Conservation (phyloP, 2,888 invertebrate genomes). For the Cistogaster globosa region DNA sequence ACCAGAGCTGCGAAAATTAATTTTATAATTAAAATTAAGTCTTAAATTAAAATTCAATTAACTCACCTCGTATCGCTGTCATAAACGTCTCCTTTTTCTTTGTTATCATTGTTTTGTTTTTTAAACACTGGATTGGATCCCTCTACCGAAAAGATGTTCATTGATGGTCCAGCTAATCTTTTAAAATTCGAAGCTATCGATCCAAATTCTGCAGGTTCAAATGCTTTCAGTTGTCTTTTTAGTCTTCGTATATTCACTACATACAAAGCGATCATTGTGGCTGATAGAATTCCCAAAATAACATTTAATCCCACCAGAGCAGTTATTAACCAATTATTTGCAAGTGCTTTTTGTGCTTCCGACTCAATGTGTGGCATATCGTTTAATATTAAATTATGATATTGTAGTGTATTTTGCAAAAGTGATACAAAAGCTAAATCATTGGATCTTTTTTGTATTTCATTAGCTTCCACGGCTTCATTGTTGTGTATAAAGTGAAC, state of each 20-base stretch:
- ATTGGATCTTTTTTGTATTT: conserved; percentile 84
- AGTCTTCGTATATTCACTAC: conserved; percentile 85
- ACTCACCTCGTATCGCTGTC: conserved; percentile 67
- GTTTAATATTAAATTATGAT: conserved; percentile 81
- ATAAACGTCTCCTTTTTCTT: conserved; percentile 41
- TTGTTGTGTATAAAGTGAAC: conserved; percentile 85
- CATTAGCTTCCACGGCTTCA: conserved; percentile 84
- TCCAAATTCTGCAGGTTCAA: conserved; percentile 86
- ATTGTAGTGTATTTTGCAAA: conserved; percentile 82
- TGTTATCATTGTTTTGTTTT: conserved; percentile 75
- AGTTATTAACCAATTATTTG: conserved; percentile 83
- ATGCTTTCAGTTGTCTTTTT: conserved; percentile 85
- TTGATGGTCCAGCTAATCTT: conserved; percentile 85
- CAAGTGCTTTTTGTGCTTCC: conserved; percentile 77
- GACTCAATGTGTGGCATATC: conserved; percentile 83
- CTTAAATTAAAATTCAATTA: neutral
- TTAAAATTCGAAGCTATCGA: conserved; percentile 85
- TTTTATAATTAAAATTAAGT: neutral
- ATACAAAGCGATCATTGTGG: conserved; percentile 84
- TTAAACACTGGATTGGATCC: conserved; percentile 89
- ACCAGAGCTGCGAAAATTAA: conserved; percentile 82
- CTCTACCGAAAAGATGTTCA: conserved; percentile 88
- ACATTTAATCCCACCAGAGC: conserved; percentile 84
- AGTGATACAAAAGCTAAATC: conserved; percentile 83
- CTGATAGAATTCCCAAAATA: conserved; percentile 84